phyloP scores from a whole-genome alignment of 2,797 vertebrate genomes.

The Enteromius afrohamiltoni region DNA sequence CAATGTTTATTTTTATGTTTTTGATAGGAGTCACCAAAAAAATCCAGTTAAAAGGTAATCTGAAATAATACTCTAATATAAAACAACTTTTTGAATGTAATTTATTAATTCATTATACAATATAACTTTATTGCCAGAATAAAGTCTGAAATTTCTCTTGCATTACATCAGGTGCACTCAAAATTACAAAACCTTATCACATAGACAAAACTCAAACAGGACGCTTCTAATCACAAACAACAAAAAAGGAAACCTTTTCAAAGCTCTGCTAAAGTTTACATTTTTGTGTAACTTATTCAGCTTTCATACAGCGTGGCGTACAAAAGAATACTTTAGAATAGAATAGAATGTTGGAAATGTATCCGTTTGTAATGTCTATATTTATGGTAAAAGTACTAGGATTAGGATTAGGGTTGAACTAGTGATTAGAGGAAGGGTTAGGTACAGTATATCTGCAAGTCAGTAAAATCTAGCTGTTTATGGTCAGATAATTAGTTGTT shows the following conservation, averaged over 20 bases:
- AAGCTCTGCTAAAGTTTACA: not conserved
- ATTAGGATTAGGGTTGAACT: not conserved
- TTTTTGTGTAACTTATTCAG: not conserved
- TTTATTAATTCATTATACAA: not conserved
- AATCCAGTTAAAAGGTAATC: not conserved
- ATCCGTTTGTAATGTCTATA: not conserved
- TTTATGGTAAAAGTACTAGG: not conserved
- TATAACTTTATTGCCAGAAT: not conserved
- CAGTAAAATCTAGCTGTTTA: slow-evolving; percentile 19
- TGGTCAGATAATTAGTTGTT: slow-evolving; percentile 5
- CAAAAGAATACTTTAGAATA: not conserved
- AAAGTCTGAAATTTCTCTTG: not conserved
- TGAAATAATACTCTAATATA: not conserved
- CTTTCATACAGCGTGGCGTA: not conserved
- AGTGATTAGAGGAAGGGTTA: not conserved
- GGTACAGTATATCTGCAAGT: not conserved
- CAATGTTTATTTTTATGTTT: not conserved
- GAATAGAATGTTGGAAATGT: not conserved
- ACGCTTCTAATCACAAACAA: not conserved
- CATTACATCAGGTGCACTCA: not conserved
- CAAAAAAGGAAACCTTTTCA: not conserved
- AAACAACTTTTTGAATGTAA: not conserved
- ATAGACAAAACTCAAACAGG: not conserved
- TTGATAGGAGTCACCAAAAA: not conserved
- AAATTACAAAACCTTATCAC: not conserved